phyloP scores from a whole-genome alignment of 2,888 invertebrate species.

The Andricus curvator region DNA sequence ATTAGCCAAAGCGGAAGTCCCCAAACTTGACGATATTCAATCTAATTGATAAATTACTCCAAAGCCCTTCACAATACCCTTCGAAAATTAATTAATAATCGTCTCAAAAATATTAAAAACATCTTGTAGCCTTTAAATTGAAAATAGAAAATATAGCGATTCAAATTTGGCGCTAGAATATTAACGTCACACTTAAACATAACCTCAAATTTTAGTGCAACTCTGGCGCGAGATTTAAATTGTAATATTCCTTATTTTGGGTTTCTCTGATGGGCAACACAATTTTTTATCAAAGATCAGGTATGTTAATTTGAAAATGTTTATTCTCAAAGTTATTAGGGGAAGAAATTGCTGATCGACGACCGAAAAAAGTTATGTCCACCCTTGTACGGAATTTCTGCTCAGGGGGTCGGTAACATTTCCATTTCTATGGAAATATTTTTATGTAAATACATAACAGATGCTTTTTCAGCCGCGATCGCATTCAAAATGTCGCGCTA shows the following conservation, averaged over 20 bases:
- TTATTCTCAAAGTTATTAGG: background rate
- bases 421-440: slow-evolving; percentile 37
- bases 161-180: background rate
- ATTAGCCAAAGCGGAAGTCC: slow-evolving; percentile 26
- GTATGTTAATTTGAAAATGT: too few species aligned
- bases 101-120: background rate
- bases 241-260: background rate
- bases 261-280: background rate
- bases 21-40: slow-evolving; percentile 3
- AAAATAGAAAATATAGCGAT: background rate
- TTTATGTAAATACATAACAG: slow-evolving; percentile 30
- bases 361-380: background rate
- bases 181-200: background rate
- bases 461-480: slow-evolving; percentile 15
- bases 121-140: background rate
- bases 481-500: slow-evolving; percentile 5
- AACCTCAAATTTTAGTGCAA: too few species aligned
- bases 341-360: background rate
- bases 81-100: background rate
- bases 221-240: background rate
- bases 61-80: background rate
- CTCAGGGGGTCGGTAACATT: slow-evolving; percentile 2
- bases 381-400: background rate
- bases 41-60: slow-evolving; percentile 10
- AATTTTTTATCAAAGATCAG: too few species aligned